Percentiles rank a stretch among this genome's conserved stretches.
Evolutionary conservation across 2,113 vertebrate species (phyloP).

Genomic region (Ranitomeya imitator): DNA sequence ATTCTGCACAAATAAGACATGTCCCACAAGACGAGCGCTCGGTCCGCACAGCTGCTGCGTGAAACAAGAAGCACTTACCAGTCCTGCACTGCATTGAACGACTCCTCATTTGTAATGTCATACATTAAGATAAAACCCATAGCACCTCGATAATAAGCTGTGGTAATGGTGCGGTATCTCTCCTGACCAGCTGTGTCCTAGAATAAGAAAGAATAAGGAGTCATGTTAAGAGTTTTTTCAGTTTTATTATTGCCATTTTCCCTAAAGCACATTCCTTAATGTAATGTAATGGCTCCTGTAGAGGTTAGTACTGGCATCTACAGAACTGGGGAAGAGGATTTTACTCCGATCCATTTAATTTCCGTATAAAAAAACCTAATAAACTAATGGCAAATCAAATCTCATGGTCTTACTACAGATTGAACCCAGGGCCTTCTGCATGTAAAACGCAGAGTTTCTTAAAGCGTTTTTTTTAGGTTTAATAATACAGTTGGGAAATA

Average conservation of each 20-base stretch:
- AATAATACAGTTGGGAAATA: no score
- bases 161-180: slow-evolving; percentile 87
- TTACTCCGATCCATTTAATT: no score
- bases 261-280: background rate
- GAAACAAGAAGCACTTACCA: slow-evolving; percentile 75
- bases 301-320: no score
- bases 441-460: background rate
- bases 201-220: slow-evolving; percentile 50
- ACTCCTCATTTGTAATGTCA: slow-evolving; percentile 89
- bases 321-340: no score
- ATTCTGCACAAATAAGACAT: slow-evolving; percentile 4
- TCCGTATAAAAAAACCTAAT: no score
- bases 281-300: background rate
- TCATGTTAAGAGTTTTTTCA: background rate
- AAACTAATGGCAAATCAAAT: background rate
- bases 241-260: background rate
- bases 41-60: background rate
- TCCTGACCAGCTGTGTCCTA: slow-evolving; percentile 90
- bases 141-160: slow-evolving; percentile 86
- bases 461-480: no score
- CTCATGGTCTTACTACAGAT: background rate
- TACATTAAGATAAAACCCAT: slow-evolving; percentile 93
- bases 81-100: slow-evolving; percentile 86
- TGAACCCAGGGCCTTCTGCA: background rate
- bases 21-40: background rate